Conservation (phyloP, 2,113 vertebrate species). For the Chloebia gouldiae region DNA sequence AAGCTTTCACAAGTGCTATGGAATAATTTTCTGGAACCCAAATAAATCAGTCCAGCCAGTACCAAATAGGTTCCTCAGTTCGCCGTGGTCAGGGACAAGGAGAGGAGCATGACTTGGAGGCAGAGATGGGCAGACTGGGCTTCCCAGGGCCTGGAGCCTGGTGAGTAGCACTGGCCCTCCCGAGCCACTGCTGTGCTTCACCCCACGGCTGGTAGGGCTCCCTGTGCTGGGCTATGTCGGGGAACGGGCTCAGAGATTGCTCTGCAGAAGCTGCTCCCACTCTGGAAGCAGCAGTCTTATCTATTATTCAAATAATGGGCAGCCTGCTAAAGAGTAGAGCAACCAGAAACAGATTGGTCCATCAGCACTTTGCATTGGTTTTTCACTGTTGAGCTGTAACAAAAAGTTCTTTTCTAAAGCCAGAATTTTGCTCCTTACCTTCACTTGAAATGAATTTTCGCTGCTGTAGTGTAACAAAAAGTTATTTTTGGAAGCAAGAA, state of each 20-base stretch:
- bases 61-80: neutral
- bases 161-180: neutral
- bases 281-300: neutral
- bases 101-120: neutral
- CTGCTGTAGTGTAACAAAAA: neutral
- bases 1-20: neutral
- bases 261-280: neutral
- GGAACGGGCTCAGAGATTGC: neutral
- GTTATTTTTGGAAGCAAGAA: neutral
- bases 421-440: neutral
- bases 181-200: accelerated
- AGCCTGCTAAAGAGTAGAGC: neutral
- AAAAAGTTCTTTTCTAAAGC: neutral
- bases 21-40: neutral
- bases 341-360: neutral
- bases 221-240: neutral
- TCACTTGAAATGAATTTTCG: neutral
- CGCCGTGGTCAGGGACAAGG: accelerated
- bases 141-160: neutral
- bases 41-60: neutral
- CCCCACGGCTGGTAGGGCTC: neutral
- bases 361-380: neutral
- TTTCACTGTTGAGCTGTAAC: neutral
- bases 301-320: neutral
- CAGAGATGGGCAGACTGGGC: accelerated